Evolutionary conservation across 2,888 invertebrate genomes (phyloP), one percentile per base, ranked within the genome.

Genomic region (Sepiola atlantica): DNA sequence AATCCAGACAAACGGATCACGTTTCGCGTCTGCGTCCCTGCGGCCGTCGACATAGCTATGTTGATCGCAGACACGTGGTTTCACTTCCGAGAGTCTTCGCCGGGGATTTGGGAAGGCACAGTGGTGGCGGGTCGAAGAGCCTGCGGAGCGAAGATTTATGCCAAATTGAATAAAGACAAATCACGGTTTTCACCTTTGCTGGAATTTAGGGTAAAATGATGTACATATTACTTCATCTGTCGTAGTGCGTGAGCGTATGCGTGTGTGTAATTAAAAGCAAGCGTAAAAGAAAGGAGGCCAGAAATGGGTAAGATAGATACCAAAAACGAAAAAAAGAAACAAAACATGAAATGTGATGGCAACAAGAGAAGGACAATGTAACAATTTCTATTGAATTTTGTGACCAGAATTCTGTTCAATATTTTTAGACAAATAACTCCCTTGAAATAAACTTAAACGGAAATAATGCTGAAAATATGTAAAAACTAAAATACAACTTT

Each of bases 61-160:
- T 95, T 97, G 90, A 96, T 97, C 35, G 96, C 96, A 12, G 96
- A 96, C 94, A 96, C 96, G 20, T 97, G 97, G 96, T 96, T 96
- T 94, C 97, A 97, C 95, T 96, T 97, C 94, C 95, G 95, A n/a
- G 95, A 95, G n/a, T 94, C 96, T 18, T 95, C 96, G 28, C 96
- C 96, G 94, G 95, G 96, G 93, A 96, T 96, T 55, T 97, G 97
- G 96, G 96, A 96, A 95, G 96, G 96, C 0, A 95, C 95, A 18
- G 95, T 96, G 4, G 95, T 95, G 12, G 96, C 96, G 18, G 96
- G 96, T 92, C 95, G 95, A 61, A 95, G 94, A 10, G 95, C 95
- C 0, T 96, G 96, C 61, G 95, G 95, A 57, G 96, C 96, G 21
- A 96, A 96, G 94, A 94, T 97, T 35, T 96, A 96, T 94, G 96